Evolutionary conservation across 2,888 invertebrate genomes (phyloP).

Genomic region (Sceliomorpha sp.): DNA sequence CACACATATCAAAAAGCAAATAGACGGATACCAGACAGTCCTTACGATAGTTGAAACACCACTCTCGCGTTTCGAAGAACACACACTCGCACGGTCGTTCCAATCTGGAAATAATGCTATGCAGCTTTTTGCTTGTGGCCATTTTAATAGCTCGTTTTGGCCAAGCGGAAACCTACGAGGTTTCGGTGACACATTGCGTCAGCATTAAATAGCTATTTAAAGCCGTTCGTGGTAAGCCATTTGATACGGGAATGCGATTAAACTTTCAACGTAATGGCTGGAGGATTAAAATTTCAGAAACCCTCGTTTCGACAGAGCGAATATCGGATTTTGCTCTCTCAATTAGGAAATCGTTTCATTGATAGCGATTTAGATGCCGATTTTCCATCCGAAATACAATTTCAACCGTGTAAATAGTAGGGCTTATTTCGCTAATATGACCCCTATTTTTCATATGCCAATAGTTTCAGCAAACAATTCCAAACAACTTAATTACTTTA

Average conservation of each 20-base stretch:
- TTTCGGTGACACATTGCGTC: constrained; percentile 47
- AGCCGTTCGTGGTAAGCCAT: constrained; percentile 46
- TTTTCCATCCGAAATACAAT: no score
- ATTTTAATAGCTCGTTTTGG: constrained; percentile 41
- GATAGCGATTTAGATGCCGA: constrained; percentile 42
- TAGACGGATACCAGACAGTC: no score
- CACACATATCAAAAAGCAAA: no score
- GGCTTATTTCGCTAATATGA: no score
- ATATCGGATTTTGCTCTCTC: constrained; percentile 50
- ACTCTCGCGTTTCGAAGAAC: not conserved
- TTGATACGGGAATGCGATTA: constrained; percentile 49
- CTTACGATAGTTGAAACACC: no score
- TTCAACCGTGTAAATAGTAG: no score
- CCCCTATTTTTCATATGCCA: no score
- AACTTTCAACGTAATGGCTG: constrained; percentile 49
- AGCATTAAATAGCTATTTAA: constrained; percentile 51
- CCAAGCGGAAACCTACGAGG: constrained; percentile 34
- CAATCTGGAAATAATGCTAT: constrained; percentile 29
- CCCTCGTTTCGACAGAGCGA: constrained; percentile 42
- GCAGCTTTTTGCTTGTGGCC: constrained; percentile 34
- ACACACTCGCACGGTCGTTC: constrained; percentile 9
- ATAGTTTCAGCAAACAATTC: no score
- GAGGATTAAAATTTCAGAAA: constrained; percentile 52
- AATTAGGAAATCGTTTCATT: constrained; percentile 46
- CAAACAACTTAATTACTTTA: no score